These are phyloP conservation scores for Biston betularia DNA, from an alignment of 2,888 invertebrate species.

Conservation along the genomic window DNA sequence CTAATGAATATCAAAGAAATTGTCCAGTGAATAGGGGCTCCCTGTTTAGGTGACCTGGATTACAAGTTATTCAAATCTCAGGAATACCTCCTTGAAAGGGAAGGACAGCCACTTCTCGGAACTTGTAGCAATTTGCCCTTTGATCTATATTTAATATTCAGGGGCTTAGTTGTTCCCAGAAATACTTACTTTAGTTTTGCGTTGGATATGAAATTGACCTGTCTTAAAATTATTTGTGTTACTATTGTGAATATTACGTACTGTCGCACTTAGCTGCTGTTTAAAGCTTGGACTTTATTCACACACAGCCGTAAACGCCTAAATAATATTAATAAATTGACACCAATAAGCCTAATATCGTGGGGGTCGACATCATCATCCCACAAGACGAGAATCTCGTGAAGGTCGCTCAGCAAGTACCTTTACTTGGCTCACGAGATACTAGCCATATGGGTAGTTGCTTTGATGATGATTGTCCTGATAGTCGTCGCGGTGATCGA, in stretches of 20 bases:
- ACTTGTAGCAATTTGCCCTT: constrained; percentile 23
- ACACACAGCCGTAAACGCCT: too few species aligned
- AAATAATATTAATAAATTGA: too few species aligned
- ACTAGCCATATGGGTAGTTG: too few species aligned
- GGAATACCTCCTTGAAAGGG: constrained; percentile 9
- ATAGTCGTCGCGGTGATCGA: too few species aligned
- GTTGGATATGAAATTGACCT: constrained; percentile 5
- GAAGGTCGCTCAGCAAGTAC: too few species aligned
- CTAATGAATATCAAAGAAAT: constrained; percentile 6
- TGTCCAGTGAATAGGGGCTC: constrained; percentile 1
- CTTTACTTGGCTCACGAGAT: too few species aligned
- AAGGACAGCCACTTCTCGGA: constrained; percentile 11
- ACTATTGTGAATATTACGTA: neutral
- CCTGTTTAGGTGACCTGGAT: constrained; percentile 10
- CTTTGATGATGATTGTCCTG: too few species aligned
- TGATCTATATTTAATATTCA: constrained; percentile 28
- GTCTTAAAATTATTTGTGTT: neutral
- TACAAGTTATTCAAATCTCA: constrained; percentile 10
- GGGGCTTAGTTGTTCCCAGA: constrained; percentile 8
- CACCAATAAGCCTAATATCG: too few species aligned
- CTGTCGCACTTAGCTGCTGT: too few species aligned
- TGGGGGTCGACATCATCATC: too few species aligned
- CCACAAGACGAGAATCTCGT: too few species aligned
- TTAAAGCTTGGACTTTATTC: too few species aligned
- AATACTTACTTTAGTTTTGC: neutral